These are phyloP conservation scores for Lissonota sp. DNA, from an alignment of 2,888 invertebrate genomes.

Conservation along the genomic window DNA sequence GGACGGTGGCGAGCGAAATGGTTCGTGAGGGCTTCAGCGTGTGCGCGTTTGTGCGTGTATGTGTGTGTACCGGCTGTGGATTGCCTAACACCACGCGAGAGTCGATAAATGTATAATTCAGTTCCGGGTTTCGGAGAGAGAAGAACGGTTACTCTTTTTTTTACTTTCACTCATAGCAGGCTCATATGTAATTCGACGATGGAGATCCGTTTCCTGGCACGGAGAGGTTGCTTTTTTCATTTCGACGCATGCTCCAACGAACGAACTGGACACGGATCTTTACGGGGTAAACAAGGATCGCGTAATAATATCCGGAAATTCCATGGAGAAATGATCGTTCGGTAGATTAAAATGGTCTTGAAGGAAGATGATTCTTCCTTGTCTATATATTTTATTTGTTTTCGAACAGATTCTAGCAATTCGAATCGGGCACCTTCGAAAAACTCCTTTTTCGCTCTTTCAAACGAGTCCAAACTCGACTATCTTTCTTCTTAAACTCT, in stretches of 20 bases:
- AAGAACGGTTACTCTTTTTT: conserved; percentile 73
- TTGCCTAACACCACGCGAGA: conserved; percentile 59
- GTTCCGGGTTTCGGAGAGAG: conserved; percentile 72
- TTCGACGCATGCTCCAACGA: conserved; percentile 26
- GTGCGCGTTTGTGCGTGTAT: background rate
- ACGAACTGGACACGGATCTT: conserved; percentile 17
- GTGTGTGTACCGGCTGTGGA: conserved; percentile 18
- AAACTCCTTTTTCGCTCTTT: background rate
- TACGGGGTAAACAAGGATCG: background rate
- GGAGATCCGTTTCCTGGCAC: conserved; percentile 56
- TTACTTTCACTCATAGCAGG: conserved; percentile 80
- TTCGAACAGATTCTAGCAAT: no score
- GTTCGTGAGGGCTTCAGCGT: no score
- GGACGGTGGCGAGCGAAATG: background rate
- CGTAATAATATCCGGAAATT: conserved; percentile 47
- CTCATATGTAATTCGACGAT: conserved; percentile 74
- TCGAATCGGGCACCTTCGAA: no score
- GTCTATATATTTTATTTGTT: no score
- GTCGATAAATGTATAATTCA: conserved; percentile 65
- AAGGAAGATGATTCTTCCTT: no score
- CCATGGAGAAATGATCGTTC: conserved; percentile 1
- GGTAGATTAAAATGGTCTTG: no score
- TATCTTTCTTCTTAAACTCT: background rate
- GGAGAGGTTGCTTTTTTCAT: conserved; percentile 3
- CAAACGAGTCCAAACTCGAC: conserved; percentile 19